phyloP scores from a whole-genome alignment of 2,113 vertebrate species.

The Callaeas wilsoni region DNA sequence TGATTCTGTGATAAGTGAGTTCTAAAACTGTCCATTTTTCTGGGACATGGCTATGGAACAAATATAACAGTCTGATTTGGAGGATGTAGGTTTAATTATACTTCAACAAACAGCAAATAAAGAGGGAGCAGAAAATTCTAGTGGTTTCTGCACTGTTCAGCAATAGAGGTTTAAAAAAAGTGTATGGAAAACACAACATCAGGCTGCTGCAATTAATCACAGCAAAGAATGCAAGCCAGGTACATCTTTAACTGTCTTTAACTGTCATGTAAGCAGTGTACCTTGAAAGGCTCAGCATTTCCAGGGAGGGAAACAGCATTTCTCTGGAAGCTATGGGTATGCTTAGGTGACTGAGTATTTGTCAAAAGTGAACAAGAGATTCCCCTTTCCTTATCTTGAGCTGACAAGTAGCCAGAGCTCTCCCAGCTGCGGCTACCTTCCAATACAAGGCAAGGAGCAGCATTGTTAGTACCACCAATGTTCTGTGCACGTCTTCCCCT shows the following conservation, averaged over 20 bases:
- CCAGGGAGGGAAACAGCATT: background rate
- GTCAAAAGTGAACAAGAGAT: background rate
- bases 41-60: background rate
- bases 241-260: background rate
- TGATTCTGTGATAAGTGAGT: background rate
- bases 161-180: background rate
- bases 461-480: background rate
- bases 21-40: background rate
- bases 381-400: background rate
- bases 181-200: background rate
- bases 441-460: background rate
- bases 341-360: background rate
- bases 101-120: background rate
- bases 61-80: background rate
- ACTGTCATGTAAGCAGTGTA: background rate
- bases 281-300: background rate
- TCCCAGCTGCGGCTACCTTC: background rate
- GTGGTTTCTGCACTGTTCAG: background rate
- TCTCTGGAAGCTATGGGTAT: background rate
- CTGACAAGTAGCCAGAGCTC: background rate
- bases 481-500: fast-evolving
- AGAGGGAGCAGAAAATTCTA: background rate
- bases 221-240: background rate
- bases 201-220: background rate
- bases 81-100: background rate